Base-by-base conservation (phyloP, 2,888 invertebrate genomes). In the Ametastegia equiseti region DNA sequence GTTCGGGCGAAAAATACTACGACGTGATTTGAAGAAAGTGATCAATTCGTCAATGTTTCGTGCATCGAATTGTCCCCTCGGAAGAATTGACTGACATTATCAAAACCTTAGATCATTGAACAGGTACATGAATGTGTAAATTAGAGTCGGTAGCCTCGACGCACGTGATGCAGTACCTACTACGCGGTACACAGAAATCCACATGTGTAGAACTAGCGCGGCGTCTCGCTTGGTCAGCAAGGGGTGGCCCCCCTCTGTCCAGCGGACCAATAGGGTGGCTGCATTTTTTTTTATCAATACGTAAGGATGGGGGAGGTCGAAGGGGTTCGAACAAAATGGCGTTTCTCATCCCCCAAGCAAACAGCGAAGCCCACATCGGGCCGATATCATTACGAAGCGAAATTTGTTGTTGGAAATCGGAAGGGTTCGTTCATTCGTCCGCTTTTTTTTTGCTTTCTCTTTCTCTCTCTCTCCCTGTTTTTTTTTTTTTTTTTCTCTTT, bases 231-330 rank as follows among this genome's bases (percentile, higher is more conserved):
- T 91, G 91, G 91, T 91, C 91, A 91, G 91, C 91, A 90, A 60
- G 84, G 88, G 90, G 88, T 88, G 88, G 89, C 89, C 88, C 89
- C 91, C 91, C 90, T 88, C 85, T 87, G 90, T 91, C 90, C 89
- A 86, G 89, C 83, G 82, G 84, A 85, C 88, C 91, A 91, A 91
- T 91, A 82, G 88, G 87, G 83, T 84, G 82, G 86, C 88, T 83
- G 86, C 85, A 88, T 87, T 88, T 89, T 88, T n/a, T 88, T 90
- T 89, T 88, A 89, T 91, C 90, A 89, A 90, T 90, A 88, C 88
- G 83, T 82, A 82, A 84, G 81, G 81, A 84, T 83, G 86, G 87
- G 89, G 88, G 85, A 87, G 87, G 86, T 86, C 83, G 84, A 84
- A 84, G 86, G 88, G 84, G 84, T 81, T 80, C 83, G 83, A 84